Percentiles rank a stretch among this genome's conserved stretches.
These are phyloP conservation scores for Ophion costatus DNA, from an alignment of 2,888 invertebrate genomes.

Conservation along the genomic window DNA sequence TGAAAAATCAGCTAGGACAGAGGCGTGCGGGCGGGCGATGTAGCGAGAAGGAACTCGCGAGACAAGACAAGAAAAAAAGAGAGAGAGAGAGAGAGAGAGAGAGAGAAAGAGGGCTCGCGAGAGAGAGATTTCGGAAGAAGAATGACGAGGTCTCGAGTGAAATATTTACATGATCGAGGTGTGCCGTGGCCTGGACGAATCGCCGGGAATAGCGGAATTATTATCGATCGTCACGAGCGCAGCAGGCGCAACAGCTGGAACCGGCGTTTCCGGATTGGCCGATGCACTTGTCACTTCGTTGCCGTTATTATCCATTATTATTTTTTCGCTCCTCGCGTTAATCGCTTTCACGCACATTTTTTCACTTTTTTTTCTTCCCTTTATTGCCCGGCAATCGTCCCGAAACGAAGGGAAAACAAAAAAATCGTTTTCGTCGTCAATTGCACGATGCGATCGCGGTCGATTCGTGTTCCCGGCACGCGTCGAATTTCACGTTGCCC, in stretches of 20 bases:
- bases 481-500: slow-evolving; percentile 9
- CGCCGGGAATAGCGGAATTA: slow-evolving; percentile 57
- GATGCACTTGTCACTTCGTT: slow-evolving; percentile 72
- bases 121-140: slow-evolving; percentile 15
- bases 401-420: not conserved
- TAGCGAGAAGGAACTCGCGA: not conserved
- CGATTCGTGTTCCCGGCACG: not conserved
- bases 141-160: slow-evolving; percentile 41
- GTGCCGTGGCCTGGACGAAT: slow-evolving; percentile 75
- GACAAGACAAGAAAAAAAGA: slow-evolving; percentile 27
- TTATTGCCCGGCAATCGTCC: not conserved
- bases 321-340: slow-evolving; percentile 79
- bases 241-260: slow-evolving; percentile 65
- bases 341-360: slow-evolving; percentile 80
- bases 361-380: not conserved
- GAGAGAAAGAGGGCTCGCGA: not conserved
- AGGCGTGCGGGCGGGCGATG: not conserved
- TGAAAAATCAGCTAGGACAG: not conserved
- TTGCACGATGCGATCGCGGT: not conserved
- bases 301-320: slow-evolving; percentile 76
- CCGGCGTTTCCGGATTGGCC: slow-evolving; percentile 72
- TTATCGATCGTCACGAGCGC: slow-evolving; percentile 57
- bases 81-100: not conserved
- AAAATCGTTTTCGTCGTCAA: not conserved
- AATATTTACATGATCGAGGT: slow-evolving; percentile 82